These are phyloP conservation scores for Rallus crepitans DNA, from an alignment of 2,797 vertebrate genomes.

Conservation along the genomic window DNA sequence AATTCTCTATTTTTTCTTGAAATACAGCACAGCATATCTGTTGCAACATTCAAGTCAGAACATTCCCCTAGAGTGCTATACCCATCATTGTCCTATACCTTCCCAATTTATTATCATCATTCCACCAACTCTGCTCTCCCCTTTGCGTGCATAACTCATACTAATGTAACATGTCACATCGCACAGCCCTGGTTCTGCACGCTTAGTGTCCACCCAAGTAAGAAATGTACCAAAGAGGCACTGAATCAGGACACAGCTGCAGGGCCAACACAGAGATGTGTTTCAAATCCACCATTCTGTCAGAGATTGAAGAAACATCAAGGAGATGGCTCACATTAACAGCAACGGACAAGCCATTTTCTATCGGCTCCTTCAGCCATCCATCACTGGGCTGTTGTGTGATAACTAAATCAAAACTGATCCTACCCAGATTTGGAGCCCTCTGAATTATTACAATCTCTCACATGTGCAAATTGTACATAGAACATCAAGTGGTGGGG, in stretches of 20 bases:
- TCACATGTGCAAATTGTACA: neutral
- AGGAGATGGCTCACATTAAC: neutral
- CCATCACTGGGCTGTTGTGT: neutral
- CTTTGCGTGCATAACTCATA: slow-evolving; percentile 43
- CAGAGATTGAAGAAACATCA: neutral
- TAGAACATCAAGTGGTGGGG: neutral
- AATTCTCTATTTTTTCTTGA: neutral
- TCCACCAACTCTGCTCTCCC: neutral
- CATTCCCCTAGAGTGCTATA: neutral
- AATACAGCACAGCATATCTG: neutral
- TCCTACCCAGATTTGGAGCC: neutral
- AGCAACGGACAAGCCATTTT: neutral
- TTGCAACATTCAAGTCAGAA: neutral
- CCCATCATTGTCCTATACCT: neutral
- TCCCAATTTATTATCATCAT: neutral
- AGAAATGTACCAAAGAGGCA: slow-evolving; percentile 21
- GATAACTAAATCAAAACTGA: neutral
- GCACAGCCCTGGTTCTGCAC: neutral
- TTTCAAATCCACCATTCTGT: neutral
- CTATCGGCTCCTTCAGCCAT: neutral
- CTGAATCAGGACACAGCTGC: slow-evolving; percentile 36
- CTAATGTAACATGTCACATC: slow-evolving; percentile 56
- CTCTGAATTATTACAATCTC: too few species aligned
- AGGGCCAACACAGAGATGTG: neutral
- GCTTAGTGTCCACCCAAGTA: slow-evolving; percentile 40